phyloP scores from a whole-genome alignment of 1,140 invertebrate species.

The Drosophila ambigua region DNA sequence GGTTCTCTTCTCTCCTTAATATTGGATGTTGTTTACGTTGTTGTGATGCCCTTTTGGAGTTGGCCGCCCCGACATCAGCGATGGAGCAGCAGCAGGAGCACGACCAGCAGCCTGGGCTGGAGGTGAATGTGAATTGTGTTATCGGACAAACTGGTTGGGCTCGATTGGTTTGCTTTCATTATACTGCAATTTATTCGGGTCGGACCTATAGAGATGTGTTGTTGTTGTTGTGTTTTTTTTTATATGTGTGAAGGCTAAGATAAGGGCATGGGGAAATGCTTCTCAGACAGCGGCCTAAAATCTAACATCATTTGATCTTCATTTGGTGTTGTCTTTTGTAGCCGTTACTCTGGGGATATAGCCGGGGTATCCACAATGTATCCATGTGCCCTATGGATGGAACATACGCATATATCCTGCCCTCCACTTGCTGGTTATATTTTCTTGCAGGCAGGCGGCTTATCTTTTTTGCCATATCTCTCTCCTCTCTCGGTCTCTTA shows the following conservation, averaged over 20 bases:
- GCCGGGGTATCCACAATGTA: too few relatives aligned
- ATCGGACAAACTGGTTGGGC: conserved; percentile 44
- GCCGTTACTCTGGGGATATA: too few relatives aligned
- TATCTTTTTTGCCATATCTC: conserved; percentile 2
- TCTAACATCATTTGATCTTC: conserved; percentile 1
- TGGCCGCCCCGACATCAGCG: conserved; percentile 40
- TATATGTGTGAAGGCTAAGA: neutral
- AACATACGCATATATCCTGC: neutral
- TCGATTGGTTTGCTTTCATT: conserved; percentile 40
- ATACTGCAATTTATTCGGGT: conserved; percentile 25
- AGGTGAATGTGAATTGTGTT: conserved; percentile 34
- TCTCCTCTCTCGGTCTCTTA: neutral
- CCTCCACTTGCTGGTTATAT: conserved; percentile 4
- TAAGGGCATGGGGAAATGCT: neutral
- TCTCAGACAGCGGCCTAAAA: conserved; percentile 3
- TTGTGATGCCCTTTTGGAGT: conserved; percentile 61
- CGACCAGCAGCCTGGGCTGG: conserved; percentile 8
- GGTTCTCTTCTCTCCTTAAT: conserved; percentile 25
- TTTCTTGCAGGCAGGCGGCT: neutral
- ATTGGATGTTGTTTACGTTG: conserved; percentile 69
- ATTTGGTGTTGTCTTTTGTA: neutral
- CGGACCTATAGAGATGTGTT: too few relatives aligned
- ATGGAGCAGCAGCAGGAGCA: conserved; percentile 10
- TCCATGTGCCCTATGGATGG: too few relatives aligned
- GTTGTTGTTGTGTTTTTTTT: too few relatives aligned